phyloP scores from a whole-genome alignment of 2,888 invertebrate genomes.

The Lycocerus yunnanus region DNA sequence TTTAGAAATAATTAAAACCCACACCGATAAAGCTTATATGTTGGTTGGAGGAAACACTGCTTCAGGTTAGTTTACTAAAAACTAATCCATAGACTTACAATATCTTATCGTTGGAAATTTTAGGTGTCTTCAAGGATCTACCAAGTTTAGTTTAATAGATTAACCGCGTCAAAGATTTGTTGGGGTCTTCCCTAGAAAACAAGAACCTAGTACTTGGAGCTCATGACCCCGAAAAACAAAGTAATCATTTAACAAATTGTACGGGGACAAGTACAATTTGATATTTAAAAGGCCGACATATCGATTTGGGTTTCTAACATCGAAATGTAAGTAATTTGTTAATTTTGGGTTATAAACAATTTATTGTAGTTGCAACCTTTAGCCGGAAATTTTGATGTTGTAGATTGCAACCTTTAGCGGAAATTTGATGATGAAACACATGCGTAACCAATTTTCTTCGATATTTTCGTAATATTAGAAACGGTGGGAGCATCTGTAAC shows the following conservation, averaged over 20 bases:
- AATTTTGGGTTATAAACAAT: neutral
- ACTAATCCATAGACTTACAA: neutral
- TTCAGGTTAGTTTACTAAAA: conserved; percentile 59
- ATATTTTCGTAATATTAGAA: conserved; percentile 68
- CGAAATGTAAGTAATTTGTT: conserved; percentile 65
- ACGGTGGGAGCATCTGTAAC: conserved; percentile 62
- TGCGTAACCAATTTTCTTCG: conserved; percentile 74
- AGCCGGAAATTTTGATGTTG: neutral
- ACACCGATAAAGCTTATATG: conserved; percentile 59
- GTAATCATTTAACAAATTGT: conserved; percentile 56
- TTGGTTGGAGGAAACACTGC: conserved; percentile 78
- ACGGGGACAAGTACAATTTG: conserved; percentile 58
- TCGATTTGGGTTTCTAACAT: conserved; percentile 72
- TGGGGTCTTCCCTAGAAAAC: conserved; percentile 51
- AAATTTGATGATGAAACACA: conserved; percentile 71
- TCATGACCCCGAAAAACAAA: conserved; percentile 61
- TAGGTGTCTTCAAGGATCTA: conserved; percentile 51
- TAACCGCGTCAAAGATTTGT: conserved; percentile 64
- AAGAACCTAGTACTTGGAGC: conserved; percentile 63
- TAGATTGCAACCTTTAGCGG: conserved; percentile 74
- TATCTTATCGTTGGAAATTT: conserved; percentile 26
- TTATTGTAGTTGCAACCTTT: too few species aligned
- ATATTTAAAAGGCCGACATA: conserved; percentile 65
- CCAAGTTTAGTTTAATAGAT: conserved; percentile 62
- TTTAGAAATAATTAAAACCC: conserved; percentile 52